A percentile compares a stretch with the other conserved stretches of the same genome.
Evolutionary conservation across 2,113 vertebrate genomes (phyloP).

Genomic region (Nyctereutes procyonoides): DNA sequence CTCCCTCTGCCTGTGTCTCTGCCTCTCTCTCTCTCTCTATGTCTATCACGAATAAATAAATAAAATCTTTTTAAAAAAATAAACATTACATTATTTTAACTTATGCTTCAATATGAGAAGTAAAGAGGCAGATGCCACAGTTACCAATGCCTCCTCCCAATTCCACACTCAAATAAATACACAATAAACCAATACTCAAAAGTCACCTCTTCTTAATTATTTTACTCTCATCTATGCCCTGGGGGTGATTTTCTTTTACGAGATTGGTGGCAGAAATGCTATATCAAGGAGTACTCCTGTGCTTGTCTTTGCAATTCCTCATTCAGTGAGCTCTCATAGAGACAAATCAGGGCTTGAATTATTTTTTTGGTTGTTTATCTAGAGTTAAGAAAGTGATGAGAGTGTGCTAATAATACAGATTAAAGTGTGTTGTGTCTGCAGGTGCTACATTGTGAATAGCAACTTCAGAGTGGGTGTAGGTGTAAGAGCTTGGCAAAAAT

Average conservation of each 20-base stretch:
- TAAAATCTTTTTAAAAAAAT: too few relatives aligned
- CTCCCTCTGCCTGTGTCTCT: too few relatives aligned
- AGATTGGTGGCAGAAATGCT: not conserved
- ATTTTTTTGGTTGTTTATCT: not conserved
- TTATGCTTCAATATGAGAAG: not conserved
- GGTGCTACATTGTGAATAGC: not conserved
- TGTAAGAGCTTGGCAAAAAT: not conserved
- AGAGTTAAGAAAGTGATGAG: not conserved
- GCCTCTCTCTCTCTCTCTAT: too few relatives aligned
- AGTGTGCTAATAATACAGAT: not conserved
- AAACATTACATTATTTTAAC: conserved; percentile 23
- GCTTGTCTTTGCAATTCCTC: not conserved
- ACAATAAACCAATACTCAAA: not conserved
- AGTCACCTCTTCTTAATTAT: not conserved
- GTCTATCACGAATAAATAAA: too few relatives aligned
- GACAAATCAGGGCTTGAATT: not conserved
- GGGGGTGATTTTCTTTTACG: conserved; percentile 45
- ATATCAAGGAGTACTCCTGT: too few relatives aligned
- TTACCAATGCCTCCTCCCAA: not conserved
- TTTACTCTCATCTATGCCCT: not conserved
- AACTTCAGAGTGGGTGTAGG: not conserved
- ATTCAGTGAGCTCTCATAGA: not conserved
- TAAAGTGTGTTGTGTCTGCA: not conserved
- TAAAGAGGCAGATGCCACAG: not conserved
- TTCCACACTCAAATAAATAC: conserved; percentile 22